phyloP scores from a whole-genome alignment of 2,888 invertebrate genomes.

The Eupeodes latifasciatus region DNA sequence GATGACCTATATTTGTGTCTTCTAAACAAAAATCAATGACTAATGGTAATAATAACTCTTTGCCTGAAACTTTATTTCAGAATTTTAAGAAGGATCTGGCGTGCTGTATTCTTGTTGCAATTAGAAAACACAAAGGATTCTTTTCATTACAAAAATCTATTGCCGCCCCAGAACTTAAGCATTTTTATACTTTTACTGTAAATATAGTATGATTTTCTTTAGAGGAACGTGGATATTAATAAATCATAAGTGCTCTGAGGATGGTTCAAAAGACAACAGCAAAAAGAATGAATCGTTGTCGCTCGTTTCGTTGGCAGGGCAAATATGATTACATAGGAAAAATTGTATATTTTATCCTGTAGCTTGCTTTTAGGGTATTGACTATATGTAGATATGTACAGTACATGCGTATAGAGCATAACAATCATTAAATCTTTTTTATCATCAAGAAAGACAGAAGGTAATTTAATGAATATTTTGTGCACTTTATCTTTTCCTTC shows the following conservation, averaged over 20 bases:
- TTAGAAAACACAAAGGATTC: conserved; percentile 3
- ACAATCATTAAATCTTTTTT: conserved; percentile 19
- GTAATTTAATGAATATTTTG: conserved; percentile 62
- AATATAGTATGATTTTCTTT: background rate
- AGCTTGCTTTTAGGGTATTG: background rate
- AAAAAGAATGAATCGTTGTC: background rate
- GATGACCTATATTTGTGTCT: conserved; percentile 52
- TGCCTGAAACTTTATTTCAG: background rate
- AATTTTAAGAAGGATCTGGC: conserved; percentile 3
- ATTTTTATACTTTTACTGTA: background rate
- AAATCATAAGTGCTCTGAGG: conserved; percentile 51
- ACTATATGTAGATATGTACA: background rate
- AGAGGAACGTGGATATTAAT: conserved; percentile 29
- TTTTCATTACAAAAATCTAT: conserved; percentile 22
- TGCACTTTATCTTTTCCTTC: conserved; percentile 21
- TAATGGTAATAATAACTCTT: background rate
- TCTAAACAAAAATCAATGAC: conserved; percentile 46
- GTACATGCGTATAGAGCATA: background rate
- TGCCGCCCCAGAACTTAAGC: background rate
- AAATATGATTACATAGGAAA: conserved; percentile 16
- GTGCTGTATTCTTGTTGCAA: conserved; percentile 3
- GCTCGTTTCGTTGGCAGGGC: background rate
- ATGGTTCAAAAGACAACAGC: conserved; percentile 19
- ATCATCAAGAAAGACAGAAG: conserved; percentile 39
- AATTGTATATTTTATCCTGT: conserved; percentile 5